These are phyloP conservation scores for Ancistrus triradiatus DNA, from an alignment of 2,113 vertebrate genomes.

Conservation along the genomic window DNA sequence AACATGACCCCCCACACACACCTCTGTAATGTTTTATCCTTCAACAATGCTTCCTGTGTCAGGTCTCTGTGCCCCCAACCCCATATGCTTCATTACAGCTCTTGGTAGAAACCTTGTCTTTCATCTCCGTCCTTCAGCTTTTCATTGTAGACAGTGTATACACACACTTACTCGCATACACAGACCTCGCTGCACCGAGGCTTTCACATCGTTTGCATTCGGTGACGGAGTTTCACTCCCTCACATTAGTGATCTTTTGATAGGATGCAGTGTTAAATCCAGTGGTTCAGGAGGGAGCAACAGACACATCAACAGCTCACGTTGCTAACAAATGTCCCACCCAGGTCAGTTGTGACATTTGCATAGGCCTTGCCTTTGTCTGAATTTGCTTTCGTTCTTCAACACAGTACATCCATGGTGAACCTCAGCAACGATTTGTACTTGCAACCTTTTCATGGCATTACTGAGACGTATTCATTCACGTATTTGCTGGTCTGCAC, in stretches of 20 bases:
- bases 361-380: too few species aligned
- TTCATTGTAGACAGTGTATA: slow-evolving; percentile 7
- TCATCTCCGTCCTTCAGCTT: slow-evolving; percentile 36
- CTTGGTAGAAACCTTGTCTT: slow-evolving; percentile 38
- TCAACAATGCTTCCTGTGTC: slow-evolving; percentile 44
- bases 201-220: neutral
- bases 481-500: too few species aligned
- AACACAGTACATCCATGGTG: too few species aligned
- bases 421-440: too few species aligned
- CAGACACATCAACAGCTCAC: neutral
- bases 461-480: too few species aligned
- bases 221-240: neutral
- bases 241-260: neutral
- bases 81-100: slow-evolving; percentile 26
- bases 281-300: neutral
- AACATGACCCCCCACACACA: neutral
- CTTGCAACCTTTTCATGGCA: too few species aligned
- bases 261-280: neutral
- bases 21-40: slow-evolving; percentile 31
- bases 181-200: neutral
- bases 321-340: slow-evolving; percentile 6
- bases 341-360: too few species aligned
- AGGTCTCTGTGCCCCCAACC: slow-evolving; percentile 10
- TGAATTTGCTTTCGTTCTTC: too few species aligned
- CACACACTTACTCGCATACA: neutral